Evolutionary conservation across 2,888 invertebrate species (phyloP), one percentile per base, ranked within the genome.

Genomic region (Limenitis camilla): DNA sequence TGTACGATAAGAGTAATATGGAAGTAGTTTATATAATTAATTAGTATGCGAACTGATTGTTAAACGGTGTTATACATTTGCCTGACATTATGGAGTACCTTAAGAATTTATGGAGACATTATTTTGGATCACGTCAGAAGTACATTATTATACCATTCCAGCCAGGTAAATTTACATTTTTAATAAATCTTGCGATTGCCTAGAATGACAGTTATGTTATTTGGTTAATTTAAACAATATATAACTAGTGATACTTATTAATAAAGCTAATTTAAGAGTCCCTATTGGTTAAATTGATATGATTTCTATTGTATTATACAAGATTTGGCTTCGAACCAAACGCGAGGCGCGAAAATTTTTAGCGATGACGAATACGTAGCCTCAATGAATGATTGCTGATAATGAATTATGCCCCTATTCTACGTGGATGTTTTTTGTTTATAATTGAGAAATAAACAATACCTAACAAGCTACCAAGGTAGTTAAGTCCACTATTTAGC

Each of bases 101-200:
- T 27, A 83, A 77, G 67, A 73, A 74, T 63, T 66, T 79, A 53
- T 87, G 84, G 84, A 73, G 74, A 52, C 66, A 74, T 31, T 81
- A 75, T 61, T 82, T 87, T 63, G 83, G 71, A 47, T 69, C 67
- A 54, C 70, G 69, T n/a, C 75, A 72, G 6, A 85, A 74, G 64
- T 79, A 71, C 61, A 68, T 78, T 11, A 83, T 83, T 55, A 72
- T 87, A 49, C 86, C 86, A 5, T 87, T 82, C 71, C 74, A 78
- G 60, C 87, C 87, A 77, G 84, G 87, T 86, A 76, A 63, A 54
- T 2, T 19, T 19, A 19, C 19, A 19, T 3, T 2, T 19, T 19
- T 19, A 19, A 19, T 19, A 19, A 19, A 19, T 19, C 19, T 19
- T n/a, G 3, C 19, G 19, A 19, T 19, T 19, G 3, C 19, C 19